Evolutionary conservation across 2,113 vertebrate species (phyloP).

Genomic region (Carlito syrichta): DNA sequence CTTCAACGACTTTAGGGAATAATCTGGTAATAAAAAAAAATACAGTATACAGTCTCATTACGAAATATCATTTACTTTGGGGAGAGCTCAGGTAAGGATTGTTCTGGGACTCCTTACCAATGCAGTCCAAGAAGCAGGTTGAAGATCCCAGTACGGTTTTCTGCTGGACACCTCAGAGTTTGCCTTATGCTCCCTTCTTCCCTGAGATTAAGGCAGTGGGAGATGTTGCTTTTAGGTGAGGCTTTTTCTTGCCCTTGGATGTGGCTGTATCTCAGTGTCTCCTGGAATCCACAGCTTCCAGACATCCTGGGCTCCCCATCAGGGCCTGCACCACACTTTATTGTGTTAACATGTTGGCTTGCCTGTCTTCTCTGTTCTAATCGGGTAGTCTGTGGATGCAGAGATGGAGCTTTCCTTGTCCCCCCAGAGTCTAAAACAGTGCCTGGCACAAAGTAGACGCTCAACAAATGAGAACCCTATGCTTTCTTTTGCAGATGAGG

Average conservation of each 20-base stretch:
- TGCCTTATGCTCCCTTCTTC: neutral
- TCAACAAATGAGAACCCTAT: neutral
- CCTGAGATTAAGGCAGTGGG: neutral
- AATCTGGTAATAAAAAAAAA: neutral
- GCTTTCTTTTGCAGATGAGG: neutral
- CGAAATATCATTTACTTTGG: neutral
- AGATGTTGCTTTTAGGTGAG: neutral
- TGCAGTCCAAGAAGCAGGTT: neutral
- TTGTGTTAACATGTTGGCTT: neutral
- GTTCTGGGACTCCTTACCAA: neutral
- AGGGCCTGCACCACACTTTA: accelerated
- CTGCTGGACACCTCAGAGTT: neutral
- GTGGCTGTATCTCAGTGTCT: neutral
- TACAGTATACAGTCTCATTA: neutral
- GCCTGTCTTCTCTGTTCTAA: neutral
- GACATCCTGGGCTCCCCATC: accelerated
- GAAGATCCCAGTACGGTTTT: neutral
- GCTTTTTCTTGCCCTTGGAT: neutral
- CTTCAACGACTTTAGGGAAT: neutral
- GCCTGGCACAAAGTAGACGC: neutral
- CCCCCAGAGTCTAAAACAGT: neutral
- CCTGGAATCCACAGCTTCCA: too few species aligned
- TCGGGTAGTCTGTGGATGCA: accelerated
- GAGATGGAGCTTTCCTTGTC: neutral
- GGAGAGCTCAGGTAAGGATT: neutral